Evolutionary conservation across 1,140 invertebrate species (phyloP).

Genomic region (Tetramorium alpestre): DNA sequence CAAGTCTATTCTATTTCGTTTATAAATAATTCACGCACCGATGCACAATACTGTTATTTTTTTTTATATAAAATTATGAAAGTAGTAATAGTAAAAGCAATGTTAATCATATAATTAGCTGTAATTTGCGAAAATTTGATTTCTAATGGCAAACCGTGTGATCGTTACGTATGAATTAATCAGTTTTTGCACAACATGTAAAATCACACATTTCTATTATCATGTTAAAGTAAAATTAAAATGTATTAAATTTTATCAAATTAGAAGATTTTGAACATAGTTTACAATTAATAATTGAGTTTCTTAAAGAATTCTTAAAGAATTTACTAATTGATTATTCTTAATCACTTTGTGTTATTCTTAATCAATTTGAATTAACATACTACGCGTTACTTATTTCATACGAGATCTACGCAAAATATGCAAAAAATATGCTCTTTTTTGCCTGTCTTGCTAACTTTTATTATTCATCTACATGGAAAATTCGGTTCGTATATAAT

Average conservation of each 20-base stretch:
- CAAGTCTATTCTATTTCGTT: constrained; percentile 20
- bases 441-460: neutral
- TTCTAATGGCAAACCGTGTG: neutral
- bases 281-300: neutral
- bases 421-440: neutral
- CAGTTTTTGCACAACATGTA: neutral
- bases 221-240: neutral
- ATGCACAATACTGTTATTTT: constrained; percentile 34
- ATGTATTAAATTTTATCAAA: constrained; percentile 4
- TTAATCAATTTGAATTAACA: neutral
- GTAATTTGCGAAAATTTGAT: neutral
- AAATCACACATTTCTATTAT: neutral
- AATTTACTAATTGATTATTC: no score
- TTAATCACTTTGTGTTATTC: no score
- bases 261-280: neutral
- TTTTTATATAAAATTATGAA: constrained; percentile 13
- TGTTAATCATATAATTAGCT: constrained; percentile 23
- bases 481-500: neutral
- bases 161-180: neutral
- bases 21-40: constrained; percentile 45
- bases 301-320: neutral
- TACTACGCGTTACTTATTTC: neutral
- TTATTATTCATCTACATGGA: neutral
- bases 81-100: constrained; percentile 12
- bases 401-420: neutral